phyloP scores from a whole-genome alignment of 2,888 invertebrate genomes.

The Leptopilina drosophilae region DNA sequence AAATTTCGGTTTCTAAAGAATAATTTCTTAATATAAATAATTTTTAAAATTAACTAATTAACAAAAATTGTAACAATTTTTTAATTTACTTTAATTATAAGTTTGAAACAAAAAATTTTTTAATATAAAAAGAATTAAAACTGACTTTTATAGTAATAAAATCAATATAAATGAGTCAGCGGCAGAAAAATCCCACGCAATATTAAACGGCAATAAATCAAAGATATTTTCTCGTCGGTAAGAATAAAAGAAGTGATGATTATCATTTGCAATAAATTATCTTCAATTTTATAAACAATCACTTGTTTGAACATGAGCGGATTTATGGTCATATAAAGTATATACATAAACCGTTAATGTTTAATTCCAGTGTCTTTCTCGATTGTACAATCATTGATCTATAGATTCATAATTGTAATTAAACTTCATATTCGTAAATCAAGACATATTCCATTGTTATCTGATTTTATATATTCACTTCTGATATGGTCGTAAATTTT shows the following conservation, averaged over 20 bases:
- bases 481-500: not conserved
- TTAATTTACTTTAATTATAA: too few relatives aligned
- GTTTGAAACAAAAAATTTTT: too few relatives aligned
- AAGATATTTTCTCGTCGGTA: conserved; percentile 5
- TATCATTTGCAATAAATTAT: conserved; percentile 17
- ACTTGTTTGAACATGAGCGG: not conserved
- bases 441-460: not conserved
- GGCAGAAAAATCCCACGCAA: conserved; percentile 20
- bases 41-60: too few relatives aligned
- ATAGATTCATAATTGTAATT: conserved; percentile 31
- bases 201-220: conserved; percentile 1
- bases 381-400: conserved; percentile 10
- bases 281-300: conserved; percentile 25
- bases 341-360: not conserved
- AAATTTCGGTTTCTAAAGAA: too few relatives aligned
- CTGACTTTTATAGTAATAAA: not conserved
- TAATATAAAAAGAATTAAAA: too few relatives aligned
- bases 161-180: not conserved
- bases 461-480: not conserved
- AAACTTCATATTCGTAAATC: not conserved
- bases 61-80: too few relatives aligned
- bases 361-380: conserved; percentile 17
- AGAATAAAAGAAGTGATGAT: conserved; percentile 17
- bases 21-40: too few relatives aligned
- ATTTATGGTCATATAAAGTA: conserved; percentile 8